These are phyloP conservation scores for Geophilus truncorum DNA, from an alignment of 2,888 invertebrate genomes.

Conservation along the genomic window DNA sequence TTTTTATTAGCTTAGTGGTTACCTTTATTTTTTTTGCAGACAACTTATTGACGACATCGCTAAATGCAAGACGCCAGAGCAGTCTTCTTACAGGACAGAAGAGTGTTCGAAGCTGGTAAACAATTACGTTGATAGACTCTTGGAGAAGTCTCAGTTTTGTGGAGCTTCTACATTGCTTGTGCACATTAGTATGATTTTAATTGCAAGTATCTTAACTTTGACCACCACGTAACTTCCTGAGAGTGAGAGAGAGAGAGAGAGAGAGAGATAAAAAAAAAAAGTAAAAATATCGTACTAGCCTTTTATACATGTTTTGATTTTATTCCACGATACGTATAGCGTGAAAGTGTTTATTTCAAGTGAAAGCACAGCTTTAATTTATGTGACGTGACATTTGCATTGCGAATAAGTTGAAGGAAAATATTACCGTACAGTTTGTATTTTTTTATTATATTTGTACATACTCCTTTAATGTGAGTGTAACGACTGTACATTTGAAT, in stretches of 20 bases:
- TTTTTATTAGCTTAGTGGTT: not conserved
- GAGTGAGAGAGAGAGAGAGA: no score
- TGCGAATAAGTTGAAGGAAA: not conserved
- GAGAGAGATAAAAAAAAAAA: no score
- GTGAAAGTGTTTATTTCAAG: not conserved
- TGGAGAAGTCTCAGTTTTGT: not conserved
- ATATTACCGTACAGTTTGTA: not conserved
- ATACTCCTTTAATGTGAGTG: not conserved
- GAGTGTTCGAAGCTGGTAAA: not conserved
- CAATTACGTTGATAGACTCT: not conserved
- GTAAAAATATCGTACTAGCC: not conserved
- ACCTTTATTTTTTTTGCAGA: not conserved
- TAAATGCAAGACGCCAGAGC: not conserved
- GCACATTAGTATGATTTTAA: not conserved
- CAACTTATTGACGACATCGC: not conserved
- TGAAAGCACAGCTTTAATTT: not conserved
- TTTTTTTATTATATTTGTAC: slow-evolving; percentile 5
- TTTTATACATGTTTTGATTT: not conserved
- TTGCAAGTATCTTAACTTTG: not conserved
- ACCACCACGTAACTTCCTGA: not conserved
- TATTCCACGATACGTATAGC: not conserved
- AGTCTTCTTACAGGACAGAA: not conserved
- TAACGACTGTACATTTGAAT: not conserved
- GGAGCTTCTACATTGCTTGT: not conserved
- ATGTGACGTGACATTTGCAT: not conserved